Evolutionary conservation across 2,888 invertebrate genomes (phyloP).

Genomic region (Cistogaster globosa): DNA sequence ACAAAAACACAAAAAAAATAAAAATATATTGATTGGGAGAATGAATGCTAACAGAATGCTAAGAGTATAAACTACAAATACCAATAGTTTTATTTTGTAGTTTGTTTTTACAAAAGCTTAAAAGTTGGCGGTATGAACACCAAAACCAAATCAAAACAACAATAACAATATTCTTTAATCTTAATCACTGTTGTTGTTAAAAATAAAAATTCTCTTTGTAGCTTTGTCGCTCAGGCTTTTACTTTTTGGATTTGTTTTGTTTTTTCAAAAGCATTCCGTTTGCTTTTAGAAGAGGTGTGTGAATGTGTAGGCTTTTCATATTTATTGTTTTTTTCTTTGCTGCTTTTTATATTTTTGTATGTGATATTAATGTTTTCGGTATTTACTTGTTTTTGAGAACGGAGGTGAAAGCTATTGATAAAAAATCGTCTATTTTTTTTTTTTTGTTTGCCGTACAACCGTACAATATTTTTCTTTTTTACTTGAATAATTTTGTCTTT

Average conservation of each 20-base stretch:
- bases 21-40: slow-evolving; percentile 21
- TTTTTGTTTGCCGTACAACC: not conserved
- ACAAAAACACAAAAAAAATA: no score
- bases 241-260: slow-evolving; percentile 46
- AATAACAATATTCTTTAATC: slow-evolving; percentile 50
- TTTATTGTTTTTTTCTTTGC: slow-evolving; percentile 34
- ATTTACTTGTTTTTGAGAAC: slow-evolving; percentile 41
- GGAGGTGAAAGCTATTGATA: slow-evolving; percentile 63
- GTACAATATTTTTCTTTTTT: slow-evolving; percentile 25
- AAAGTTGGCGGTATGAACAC: slow-evolving; percentile 39
- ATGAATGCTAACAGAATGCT: slow-evolving; percentile 2
- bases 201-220: slow-evolving; percentile 62
- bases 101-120: slow-evolving; percentile 43
- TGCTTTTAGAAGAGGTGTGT: slow-evolving; percentile 45
- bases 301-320: slow-evolving; percentile 64
- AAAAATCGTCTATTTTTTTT: slow-evolving; percentile 32
- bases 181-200: slow-evolving; percentile 59
- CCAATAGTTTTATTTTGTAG: slow-evolving; percentile 20
- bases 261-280: not conserved
- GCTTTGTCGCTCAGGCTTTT: slow-evolving; percentile 66
- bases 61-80: slow-evolving; percentile 52
- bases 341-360: slow-evolving; percentile 9
- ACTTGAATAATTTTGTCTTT: slow-evolving; percentile 20
- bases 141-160: not conserved
- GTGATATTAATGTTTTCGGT: slow-evolving; percentile 21